Percentiles rank a stretch among this genome's conserved stretches.
These are phyloP conservation scores for Lepilemur septentrionalis DNA, from an alignment of 2,797 vertebrate species.

Conservation along the genomic window DNA sequence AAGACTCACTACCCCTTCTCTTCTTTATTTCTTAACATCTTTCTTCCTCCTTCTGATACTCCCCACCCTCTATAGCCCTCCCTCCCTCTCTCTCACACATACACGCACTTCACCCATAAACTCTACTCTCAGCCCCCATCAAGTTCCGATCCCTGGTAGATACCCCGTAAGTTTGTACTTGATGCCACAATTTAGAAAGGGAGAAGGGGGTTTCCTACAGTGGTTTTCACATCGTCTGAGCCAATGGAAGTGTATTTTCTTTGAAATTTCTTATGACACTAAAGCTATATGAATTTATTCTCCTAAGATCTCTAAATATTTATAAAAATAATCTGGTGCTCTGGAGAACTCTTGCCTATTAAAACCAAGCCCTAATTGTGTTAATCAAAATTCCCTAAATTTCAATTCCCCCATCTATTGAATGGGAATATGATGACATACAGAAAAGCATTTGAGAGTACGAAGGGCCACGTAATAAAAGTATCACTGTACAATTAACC, in stretches of 20 bases:
- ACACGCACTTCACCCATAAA: not conserved
- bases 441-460: not conserved
- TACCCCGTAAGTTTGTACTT: not conserved
- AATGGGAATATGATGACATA: not conserved
- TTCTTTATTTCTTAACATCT: not conserved
- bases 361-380: constrained; percentile 18
- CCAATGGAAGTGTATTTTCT: not conserved
- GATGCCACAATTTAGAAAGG: not conserved
- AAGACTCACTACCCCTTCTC: not conserved
- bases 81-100: not conserved
- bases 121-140: not conserved
- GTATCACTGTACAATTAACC: too few species aligned
- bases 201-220: not conserved
- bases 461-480: not conserved
- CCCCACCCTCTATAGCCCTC: too few species aligned
- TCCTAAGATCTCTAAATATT: not conserved
- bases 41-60: not conserved
- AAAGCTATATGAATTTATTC: not conserved
- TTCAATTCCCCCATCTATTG: not conserved
- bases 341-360: not conserved
- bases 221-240: not conserved
- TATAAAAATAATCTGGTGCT: constrained; percentile 12
- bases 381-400: constrained; percentile 26
- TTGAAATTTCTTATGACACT: not conserved
- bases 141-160: not conserved